A percentile compares a stretch with the other conserved stretches of the same genome.
Conservation (phyloP, 2,888 invertebrate species). For the Diaprepes abbreviatus region DNA sequence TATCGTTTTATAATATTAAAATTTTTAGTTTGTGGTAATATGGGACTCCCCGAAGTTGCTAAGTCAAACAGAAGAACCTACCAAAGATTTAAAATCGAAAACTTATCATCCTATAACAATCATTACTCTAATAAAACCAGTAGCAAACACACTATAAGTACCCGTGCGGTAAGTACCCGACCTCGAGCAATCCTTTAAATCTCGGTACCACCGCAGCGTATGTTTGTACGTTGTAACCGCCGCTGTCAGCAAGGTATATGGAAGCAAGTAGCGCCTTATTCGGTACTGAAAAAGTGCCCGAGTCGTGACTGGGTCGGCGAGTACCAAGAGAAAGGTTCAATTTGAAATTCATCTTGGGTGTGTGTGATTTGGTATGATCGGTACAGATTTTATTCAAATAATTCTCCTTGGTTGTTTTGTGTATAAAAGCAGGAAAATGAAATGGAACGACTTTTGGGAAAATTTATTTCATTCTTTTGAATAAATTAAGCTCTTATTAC, state of each 20-base stretch:
- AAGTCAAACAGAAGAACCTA: too few species aligned
- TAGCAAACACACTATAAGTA: conserved; percentile 41
- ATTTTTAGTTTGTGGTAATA: too few species aligned
- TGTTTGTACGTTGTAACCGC: conserved; percentile 46
- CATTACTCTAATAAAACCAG: conserved; percentile 43
- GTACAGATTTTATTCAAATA: too few species aligned
- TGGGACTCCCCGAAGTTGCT: too few species aligned
- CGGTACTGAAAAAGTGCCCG: conserved; percentile 39
- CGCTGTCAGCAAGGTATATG: conserved; percentile 46
- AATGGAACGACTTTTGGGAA: too few species aligned
- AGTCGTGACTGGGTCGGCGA: conserved; percentile 46
- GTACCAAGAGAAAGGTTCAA: conserved; percentile 42
- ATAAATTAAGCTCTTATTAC: too few species aligned
- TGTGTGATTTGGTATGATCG: too few species aligned
- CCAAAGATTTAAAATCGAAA: too few species aligned
- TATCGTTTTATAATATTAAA: too few species aligned
- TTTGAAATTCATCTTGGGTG: conserved; percentile 35
- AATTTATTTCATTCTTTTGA: too few species aligned
- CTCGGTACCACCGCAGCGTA: conserved; percentile 45
- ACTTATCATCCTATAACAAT: neutral
- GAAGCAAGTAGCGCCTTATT: conserved; percentile 49
- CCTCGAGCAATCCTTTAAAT: conserved; percentile 47
- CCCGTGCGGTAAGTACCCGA: conserved; percentile 43
- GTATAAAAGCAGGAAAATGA: too few species aligned
- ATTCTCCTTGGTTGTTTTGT: too few species aligned